phyloP scores from a whole-genome alignment of 2,113 vertebrate species.

The Halcyon senegalensis region DNA sequence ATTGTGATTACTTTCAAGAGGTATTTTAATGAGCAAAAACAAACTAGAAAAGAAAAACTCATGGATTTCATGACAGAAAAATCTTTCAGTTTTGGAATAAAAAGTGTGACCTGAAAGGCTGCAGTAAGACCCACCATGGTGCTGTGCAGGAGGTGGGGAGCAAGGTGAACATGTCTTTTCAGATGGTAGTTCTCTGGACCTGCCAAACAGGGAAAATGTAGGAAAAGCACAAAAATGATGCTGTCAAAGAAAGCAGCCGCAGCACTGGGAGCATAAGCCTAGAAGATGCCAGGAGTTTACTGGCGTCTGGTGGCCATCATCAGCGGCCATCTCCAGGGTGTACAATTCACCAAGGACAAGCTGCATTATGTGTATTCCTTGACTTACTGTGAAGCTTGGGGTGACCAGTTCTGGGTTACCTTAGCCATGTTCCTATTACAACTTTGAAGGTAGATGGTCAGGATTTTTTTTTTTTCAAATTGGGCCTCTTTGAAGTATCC shows the following conservation, averaged over 20 bases:
- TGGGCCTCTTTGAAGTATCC: fast-evolving
- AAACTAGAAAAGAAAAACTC: neutral
- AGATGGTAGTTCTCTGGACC: neutral
- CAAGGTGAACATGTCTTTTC: neutral
- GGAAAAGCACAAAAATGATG: fast-evolving
- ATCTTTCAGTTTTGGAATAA: neutral
- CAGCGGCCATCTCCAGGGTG: fast-evolving
- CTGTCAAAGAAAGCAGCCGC: neutral
- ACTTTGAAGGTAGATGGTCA: neutral
- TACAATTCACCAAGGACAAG: fast-evolving
- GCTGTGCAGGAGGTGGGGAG: neutral
- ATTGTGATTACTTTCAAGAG: neutral
- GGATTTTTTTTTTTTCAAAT: neutral
- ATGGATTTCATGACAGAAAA: neutral
- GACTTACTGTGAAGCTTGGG: neutral
- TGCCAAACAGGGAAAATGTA: neutral
- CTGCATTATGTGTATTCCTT: fast-evolving
- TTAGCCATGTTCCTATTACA: neutral
- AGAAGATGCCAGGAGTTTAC: neutral
- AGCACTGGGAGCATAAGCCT: fast-evolving
- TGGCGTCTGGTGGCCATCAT: neutral
- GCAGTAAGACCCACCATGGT: fast-evolving
- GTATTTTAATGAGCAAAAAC: neutral
- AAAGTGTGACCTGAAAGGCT: neutral
- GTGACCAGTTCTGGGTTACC: neutral